Evolutionary conservation across 2,888 invertebrate species (phyloP).

Genomic region (Galerucella pusilla): DNA sequence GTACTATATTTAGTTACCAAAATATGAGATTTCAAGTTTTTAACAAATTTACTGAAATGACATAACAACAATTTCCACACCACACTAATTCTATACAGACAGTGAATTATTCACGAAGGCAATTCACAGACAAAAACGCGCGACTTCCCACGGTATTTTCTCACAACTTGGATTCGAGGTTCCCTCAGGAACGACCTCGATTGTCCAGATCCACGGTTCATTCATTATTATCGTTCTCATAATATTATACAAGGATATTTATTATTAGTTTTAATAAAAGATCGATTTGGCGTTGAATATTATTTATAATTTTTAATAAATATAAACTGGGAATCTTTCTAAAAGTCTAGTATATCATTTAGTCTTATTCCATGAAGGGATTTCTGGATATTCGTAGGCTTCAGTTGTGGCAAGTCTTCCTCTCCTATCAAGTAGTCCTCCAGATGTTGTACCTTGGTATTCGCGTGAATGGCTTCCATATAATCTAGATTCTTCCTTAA

Average conservation of each 20-base stretch:
- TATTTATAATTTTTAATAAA: too few relatives aligned
- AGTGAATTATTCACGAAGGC: constrained; percentile 32
- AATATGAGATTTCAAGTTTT: background rate
- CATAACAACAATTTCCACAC: constrained; percentile 25
- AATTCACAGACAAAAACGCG: constrained; percentile 28
- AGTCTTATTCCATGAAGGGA: too few relatives aligned
- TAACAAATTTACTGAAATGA: constrained; percentile 22
- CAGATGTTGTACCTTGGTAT: too few relatives aligned
- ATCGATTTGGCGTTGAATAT: background rate
- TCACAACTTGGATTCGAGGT: constrained; percentile 52
- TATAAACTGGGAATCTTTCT: too few relatives aligned
- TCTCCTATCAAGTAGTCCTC: too few relatives aligned
- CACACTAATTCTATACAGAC: constrained; percentile 24
- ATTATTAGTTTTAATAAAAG: background rate
- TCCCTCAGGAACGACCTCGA: constrained; percentile 58
- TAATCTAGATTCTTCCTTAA: too few relatives aligned
- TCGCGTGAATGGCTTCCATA: too few relatives aligned
- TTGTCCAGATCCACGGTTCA: constrained; percentile 40
- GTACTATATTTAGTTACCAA: background rate
- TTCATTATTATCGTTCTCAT: constrained; percentile 23
- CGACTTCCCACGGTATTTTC: constrained; percentile 57
- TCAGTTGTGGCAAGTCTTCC: too few relatives aligned
- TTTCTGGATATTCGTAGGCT: too few relatives aligned
- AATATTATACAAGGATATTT: background rate
- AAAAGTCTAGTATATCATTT: too few relatives aligned